Base-by-base conservation (phyloP, 2,113 vertebrate species). In the Nothobranchius furzeri region DNA sequence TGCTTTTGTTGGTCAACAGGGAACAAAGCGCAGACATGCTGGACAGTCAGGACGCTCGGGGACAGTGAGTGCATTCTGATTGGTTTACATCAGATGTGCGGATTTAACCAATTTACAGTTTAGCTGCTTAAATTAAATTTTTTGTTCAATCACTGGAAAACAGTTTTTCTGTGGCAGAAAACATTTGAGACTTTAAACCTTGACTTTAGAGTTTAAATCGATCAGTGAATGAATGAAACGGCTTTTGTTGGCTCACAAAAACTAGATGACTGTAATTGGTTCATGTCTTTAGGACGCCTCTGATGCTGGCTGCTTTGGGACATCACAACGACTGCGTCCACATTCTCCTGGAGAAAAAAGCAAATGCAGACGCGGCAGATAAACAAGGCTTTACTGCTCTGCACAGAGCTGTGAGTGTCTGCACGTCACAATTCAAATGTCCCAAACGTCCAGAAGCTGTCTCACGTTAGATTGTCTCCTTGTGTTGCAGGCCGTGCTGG, bases 311-410 rank as follows among this genome's bases (percentile, higher is more conserved):
- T 0, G 93, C 96, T 86, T 91, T 96, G 87, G 95, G 95, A 7
- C 85, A 93, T 78, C 95, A 99, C 24, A 93, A 94, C 0, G 96
- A 98, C 90, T 99, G 96, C 52, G 93, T 96, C 62, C 95, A 97
- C 63, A 95, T 99, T 79, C 92, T 99, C 81, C 87, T 99, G 89
- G 96, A 99, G 88, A 97, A 96, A 88, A 96, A 95, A 70, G 95
- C 95, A 53, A 94, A 93, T 2, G 91, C 93, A 1, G 95, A 99
- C 9, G 91, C 93, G 43, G 94, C 93, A 4, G 97, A 99, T 90
- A 95, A 93, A 81, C 93, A 93, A 78, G 95, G 95, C 64, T 93
- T 93, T 73, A 98, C 96, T 0, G 96, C 97, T 0, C 92, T 98
- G 83, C 97, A 99, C 88, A 91, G 95, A 62, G 96, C 94, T 86